Conservation (phyloP, 2,113 vertebrate genomes). For the Pogona vitticeps region DNA sequence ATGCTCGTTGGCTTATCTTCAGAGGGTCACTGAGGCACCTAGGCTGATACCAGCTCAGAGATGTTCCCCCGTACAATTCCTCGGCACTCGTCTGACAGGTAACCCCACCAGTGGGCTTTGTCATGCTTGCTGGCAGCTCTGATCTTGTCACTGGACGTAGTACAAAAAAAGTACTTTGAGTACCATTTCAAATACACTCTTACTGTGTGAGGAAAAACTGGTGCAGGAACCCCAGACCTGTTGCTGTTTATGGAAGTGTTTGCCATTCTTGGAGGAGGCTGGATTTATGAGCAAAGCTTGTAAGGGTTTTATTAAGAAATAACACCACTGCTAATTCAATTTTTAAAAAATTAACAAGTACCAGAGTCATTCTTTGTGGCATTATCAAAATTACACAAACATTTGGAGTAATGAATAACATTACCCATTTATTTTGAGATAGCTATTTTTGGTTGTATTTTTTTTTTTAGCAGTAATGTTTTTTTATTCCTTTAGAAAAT, state of each 20-base stretch:
- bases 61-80: neutral
- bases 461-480: too few species aligned
- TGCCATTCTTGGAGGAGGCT: neutral
- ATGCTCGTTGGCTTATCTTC: slow-evolving; percentile 37
- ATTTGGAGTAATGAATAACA: neutral
- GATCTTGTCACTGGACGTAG: neutral
- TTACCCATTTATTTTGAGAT: neutral
- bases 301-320: too few species aligned
- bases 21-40: slow-evolving; percentile 7
- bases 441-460: neutral
- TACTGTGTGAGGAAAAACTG: too few species aligned
- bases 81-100: neutral
- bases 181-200: too few species aligned
- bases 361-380: neutral
- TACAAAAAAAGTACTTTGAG: neutral
- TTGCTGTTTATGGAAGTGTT: neutral
- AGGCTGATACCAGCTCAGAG: neutral
- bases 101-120: neutral
- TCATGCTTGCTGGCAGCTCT: neutral
- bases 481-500: neutral
- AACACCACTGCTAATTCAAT: neutral
- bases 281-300: neutral
- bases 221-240: neutral
- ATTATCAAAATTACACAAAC: neutral
- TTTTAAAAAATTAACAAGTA: neutral